phyloP scores from a whole-genome alignment of 2,797 vertebrate genomes.

The Cichlasoma orientale region DNA sequence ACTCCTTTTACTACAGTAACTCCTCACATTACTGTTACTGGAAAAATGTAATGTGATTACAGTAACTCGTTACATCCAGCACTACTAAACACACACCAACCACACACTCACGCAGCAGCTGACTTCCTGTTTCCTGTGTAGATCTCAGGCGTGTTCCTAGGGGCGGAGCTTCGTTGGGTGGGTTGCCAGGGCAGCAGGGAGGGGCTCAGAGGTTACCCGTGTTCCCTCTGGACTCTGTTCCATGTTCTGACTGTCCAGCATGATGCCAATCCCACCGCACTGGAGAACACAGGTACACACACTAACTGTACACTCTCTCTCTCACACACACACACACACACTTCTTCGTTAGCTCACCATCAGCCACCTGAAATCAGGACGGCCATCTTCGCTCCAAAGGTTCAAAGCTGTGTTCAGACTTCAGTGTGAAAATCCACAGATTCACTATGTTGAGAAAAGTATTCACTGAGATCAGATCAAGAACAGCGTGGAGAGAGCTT shows the following conservation, averaged over 20 bases:
- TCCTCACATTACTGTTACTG: background rate
- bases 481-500: too few relatives aligned
- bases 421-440: too few relatives aligned
- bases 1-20: background rate
- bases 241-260: conserved; percentile 89
- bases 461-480: too few relatives aligned
- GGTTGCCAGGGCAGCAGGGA: conserved; percentile 91
- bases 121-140: conserved; percentile 56
- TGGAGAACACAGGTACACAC: conserved; percentile 84
- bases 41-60: background rate
- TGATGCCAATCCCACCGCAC: conserved; percentile 75
- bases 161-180: conserved; percentile 86
- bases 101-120: background rate
- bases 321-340: background rate
- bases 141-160: conserved; percentile 93
- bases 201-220: conserved; percentile 90
- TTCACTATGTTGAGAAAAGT: too few relatives aligned
- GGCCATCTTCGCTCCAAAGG: too few relatives aligned
- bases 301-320: too few relatives aligned
- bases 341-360: too few relatives aligned
- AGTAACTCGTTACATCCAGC: background rate
- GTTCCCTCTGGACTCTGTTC: conserved; percentile 94
- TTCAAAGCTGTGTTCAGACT: too few relatives aligned
- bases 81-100: background rate
- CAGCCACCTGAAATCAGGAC: too few relatives aligned